Percentiles rank a stretch among this genome's conserved stretches.
phyloP scores from a whole-genome alignment of 1,140 invertebrate genomes.

The Mercenaria mercenaria region DNA sequence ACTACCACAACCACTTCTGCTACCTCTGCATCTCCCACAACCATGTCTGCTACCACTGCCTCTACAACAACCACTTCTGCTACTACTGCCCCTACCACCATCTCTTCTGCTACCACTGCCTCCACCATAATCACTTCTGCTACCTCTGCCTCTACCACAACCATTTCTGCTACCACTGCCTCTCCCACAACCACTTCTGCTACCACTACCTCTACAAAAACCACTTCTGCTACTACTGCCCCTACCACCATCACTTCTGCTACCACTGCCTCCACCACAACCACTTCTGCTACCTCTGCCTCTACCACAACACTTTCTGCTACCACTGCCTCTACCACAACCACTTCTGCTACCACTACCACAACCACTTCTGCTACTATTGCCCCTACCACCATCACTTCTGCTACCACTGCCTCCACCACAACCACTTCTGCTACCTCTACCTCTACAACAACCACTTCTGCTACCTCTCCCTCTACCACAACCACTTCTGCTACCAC shows the following conservation, averaged over 20 bases:
- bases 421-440: slow-evolving; percentile 16
- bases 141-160: slow-evolving; percentile 41
- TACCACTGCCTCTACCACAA: too few species aligned
- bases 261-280: not conserved
- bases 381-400: too few species aligned
- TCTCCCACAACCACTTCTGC: not conserved
- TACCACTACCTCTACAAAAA: slow-evolving; percentile 16
- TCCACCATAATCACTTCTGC: slow-evolving; percentile 26
- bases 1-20: too few species aligned
- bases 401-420: not conserved
- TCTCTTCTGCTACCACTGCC: slow-evolving; percentile 13
- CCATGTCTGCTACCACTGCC: slow-evolving; percentile 47
- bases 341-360: slow-evolving; percentile 1
- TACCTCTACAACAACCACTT: slow-evolving; percentile 45
- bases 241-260: too few species aligned
- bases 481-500: slow-evolving; percentile 31
- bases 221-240: too few species aligned
- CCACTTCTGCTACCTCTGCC: not conserved
- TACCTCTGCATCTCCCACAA: slow-evolving; percentile 19
- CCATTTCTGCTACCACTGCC: not conserved
- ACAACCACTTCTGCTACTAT: not conserved
- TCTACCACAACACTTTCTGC: slow-evolving; percentile 5
- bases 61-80: too few species aligned
- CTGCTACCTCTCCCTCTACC: slow-evolving; percentile 37
- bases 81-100: slow-evolving; percentile 33